A percentile compares a stretch with the other conserved stretches of the same genome.
Conservation (phyloP, 2,113 vertebrate species). For the Rhinolophus ferrumequinum region DNA sequence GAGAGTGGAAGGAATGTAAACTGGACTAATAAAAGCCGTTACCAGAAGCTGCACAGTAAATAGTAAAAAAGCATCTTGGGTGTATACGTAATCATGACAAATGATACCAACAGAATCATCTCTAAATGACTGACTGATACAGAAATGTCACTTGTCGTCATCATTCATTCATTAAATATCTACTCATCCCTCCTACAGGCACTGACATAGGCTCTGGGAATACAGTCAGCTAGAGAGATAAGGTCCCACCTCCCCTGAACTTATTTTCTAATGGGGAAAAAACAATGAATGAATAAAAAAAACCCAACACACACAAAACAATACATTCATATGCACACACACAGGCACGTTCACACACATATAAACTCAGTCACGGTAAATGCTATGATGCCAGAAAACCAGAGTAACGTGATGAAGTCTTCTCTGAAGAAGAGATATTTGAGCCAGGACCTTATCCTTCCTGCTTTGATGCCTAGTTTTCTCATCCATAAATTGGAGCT, state of each 20-base stretch:
- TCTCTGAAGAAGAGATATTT: not conserved
- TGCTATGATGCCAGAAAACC: not conserved
- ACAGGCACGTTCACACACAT: fast-evolving
- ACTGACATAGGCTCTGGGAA: not conserved
- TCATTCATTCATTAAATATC: not conserved
- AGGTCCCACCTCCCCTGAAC: not conserved
- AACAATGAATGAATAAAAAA: not conserved
- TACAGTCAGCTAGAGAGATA: not conserved
- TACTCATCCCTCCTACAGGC: not conserved
- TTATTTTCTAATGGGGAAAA: not conserved
- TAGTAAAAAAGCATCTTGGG: not conserved
- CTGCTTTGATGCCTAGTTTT: not conserved
- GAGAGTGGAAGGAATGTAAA: not conserved
- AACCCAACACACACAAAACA: not conserved
- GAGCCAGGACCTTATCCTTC: not conserved
- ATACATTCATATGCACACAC: not conserved
- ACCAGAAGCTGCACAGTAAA: not conserved
- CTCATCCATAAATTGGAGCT: not conserved
- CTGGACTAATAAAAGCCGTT: not conserved
- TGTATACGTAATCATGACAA: not conserved
- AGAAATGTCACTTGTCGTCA: not conserved
- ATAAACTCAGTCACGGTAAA: not conserved
- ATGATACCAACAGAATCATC: not conserved
- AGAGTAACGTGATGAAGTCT: not conserved
- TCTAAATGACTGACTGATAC: not conserved